Base-by-base conservation (phyloP, 2,888 invertebrate genomes). In the Neria commutata region DNA sequence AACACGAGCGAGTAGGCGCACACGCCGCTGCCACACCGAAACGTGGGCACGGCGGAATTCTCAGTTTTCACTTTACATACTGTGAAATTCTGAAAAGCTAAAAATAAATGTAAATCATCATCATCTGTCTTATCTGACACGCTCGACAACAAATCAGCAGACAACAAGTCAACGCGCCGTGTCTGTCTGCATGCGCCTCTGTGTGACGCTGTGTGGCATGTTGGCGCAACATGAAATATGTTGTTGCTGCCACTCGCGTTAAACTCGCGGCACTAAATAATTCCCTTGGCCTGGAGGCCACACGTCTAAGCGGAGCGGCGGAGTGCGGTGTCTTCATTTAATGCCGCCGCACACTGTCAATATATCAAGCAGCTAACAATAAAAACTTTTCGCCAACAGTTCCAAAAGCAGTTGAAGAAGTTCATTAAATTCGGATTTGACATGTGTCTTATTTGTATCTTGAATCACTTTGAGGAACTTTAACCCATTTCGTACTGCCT, bases 121-220 rank as follows among this genome's bases (percentile, higher is more conserved):
- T 29, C 29, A 8, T 29, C 14, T 37, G 37, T 37, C 37, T 37
- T 4, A 37, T 37, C 37, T 6, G 37, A 37, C 37, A 37, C 37
- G 37, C 37, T 37, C 37, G 37, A 37, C 37, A 37, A 37, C 37
- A 37, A 37, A 37, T 37, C 37, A 37, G 37, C 37, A 37, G 37
- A 37, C 37, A 37, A 4, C n/a, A n/a, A n/a, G n/a, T 14, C 8
- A 14, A 37, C 37, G 29, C 11, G 29, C 11, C 29, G 29, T 29
- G 29, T 29, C 5, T 29, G 29, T 29, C 37, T 37, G n/a, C 37
- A 11, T 37, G 10, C 3, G 37, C 37, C n/a, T 29, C 11, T 5
- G 5, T 29, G 29, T 29, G 5, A 8, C 11, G 11, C 11, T 29
- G 29, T 29, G 6, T 29, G 6, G 29, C 29, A 8, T 29, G 29